These are phyloP conservation scores for Diuraphis noxia DNA, from an alignment of 1,140 invertebrate species.

Conservation along the genomic window DNA sequence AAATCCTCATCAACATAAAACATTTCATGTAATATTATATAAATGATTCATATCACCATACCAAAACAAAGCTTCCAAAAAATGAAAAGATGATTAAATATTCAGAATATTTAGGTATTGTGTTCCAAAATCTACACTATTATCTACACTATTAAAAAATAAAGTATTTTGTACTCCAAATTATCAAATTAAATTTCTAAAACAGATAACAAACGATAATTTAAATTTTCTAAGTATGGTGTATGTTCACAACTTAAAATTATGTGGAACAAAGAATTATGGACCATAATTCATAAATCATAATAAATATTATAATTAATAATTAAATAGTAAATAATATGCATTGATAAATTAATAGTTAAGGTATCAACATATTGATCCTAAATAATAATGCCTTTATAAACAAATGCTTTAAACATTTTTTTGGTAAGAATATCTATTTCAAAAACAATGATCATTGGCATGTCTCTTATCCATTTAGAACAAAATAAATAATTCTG, in stretches of 20 bases:
- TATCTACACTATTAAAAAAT: neutral
- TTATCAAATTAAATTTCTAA: neutral
- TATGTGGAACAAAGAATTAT: neutral
- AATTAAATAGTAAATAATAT: conserved; percentile 9
- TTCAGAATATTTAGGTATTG: neutral
- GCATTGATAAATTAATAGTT: neutral
- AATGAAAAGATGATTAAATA: too few relatives aligned
- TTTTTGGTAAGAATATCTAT: neutral
- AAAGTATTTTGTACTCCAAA: neutral
- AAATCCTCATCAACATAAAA: neutral
- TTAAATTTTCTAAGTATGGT: neutral
- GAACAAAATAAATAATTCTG: neutral
- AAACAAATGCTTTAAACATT: neutral
- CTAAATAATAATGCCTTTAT: neutral
- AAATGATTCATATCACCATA: neutral
- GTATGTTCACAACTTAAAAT: neutral
- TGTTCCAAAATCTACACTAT: neutral
- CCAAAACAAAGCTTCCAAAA: neutral
- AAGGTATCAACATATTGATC: neutral
- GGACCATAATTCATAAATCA: neutral
- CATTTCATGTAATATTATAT: neutral
- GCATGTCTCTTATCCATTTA: neutral
- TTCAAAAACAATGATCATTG: neutral
- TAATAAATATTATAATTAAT: neutral
- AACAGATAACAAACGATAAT: neutral